Evolutionary conservation across 1,140 invertebrate genomes (phyloP), one percentile per base, ranked within the genome.

Genomic region (Neotoxoptera formosana): DNA sequence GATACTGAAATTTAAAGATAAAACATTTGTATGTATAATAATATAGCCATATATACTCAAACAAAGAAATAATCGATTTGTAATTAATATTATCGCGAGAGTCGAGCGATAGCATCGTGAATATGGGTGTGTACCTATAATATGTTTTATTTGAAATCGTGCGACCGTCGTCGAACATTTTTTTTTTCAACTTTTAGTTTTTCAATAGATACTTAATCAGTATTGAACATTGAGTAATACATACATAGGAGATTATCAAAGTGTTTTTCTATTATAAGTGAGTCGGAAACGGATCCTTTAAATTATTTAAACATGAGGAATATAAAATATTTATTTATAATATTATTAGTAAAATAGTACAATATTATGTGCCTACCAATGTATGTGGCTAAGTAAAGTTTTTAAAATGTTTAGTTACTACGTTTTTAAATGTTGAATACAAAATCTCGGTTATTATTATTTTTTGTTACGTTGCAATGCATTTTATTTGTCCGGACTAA

Each of bases 31-130:
- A 83, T 83, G 36, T 83, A 36, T 83, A 36, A 83, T 83, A 83
- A 36, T 83, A 83, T 23, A 36, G 34, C 81, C 20, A 36, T 83
- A 34, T 83, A 83, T 83, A 83, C 81, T 1, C 81, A 83, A 83
- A 83, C 81, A 83, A 83, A 83, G 34, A 67, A 67, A 67, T 67
- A 67, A 67, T 83, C 81, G 81, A 83, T 83, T 36, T 41, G 81
- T 36, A 83, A 83, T 83, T 36, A 83, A 36, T 83, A 83, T 83
- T 83, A 83, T 83, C 21, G 14, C 30, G 11, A 67, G 30, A 67
- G 60, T 67, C 60, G 2, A 67, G 60, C 60, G 60, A 67, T 83
- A 83, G 2, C 36, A 83, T 34, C 81, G 34, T 17, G 17, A 83
- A 36, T 30, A 36, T 83, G 36, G 36, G n/a, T 36, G 81, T 83